Evolutionary conservation across 2,797 vertebrate genomes (phyloP), one percentile per base, ranked within the genome.

Genomic region (Onychomys leucogaster): DNA sequence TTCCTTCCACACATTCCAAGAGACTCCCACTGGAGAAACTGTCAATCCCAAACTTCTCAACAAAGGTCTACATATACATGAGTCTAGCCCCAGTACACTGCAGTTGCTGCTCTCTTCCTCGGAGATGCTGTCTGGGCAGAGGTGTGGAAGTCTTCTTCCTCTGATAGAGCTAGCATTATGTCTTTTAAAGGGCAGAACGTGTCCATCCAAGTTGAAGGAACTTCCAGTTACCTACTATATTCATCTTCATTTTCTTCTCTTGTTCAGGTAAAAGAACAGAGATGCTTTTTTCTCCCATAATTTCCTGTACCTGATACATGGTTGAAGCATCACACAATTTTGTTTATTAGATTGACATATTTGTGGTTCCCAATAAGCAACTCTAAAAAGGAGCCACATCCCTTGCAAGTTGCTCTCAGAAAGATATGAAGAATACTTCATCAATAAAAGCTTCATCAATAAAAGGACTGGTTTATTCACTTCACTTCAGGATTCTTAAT

Each of bases 401-500:
- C 85, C 23, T 61, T 89, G 19, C 13, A 17, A 46, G 10, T 29
- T 73, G 14, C 34, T 63, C 37, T 37, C n/a, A 11, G 49, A 86
- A 88, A 61, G 16, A 65, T 41, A 46, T 23, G 37, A n/a, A 65
- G 67, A 71, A 27, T 65, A 90, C 59, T 76, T 82, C 46, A 73
- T 65, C 5, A 87, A 61, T 95, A 55, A 90, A 91, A 86, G 29
- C 27, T 93, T n/a, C n/a, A n/a, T n/a, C n/a, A n/a, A n/a, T n/a
- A n/a, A n/a, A 61, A 0, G 61, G 55, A 91, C 23, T 77, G 16
- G 59, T 69, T 9, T 73, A 21, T 71, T 59, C 34, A 82, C 34
- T 89, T 75, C 69, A 92, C 34, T 89, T 75, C 69, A 92, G 69
- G 71, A 76, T 52, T 73, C 59, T 91, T 83, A 75, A 9, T 41